phyloP scores from a whole-genome alignment of 2,113 vertebrate species.

The Muntiacus muntjak region DNA sequence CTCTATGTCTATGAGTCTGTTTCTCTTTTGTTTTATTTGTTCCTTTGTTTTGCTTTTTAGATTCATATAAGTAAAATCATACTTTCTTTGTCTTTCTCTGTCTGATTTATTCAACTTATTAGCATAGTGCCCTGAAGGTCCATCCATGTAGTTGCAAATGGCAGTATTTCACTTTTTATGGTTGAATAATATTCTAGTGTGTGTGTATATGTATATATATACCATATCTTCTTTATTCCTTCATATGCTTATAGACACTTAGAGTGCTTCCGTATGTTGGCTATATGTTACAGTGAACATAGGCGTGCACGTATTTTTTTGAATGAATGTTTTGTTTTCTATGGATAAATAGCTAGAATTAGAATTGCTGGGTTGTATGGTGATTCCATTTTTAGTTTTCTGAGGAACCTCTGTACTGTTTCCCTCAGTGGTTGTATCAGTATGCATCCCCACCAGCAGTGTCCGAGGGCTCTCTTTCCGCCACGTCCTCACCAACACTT shows the following conservation, averaged over 20 bases:
- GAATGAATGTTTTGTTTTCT: not conserved
- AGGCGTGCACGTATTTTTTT: not conserved
- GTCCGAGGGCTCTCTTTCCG: not conserved
- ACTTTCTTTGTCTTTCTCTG: not conserved
- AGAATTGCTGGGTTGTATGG: not conserved
- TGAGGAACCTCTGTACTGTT: not conserved
- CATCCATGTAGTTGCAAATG: not conserved
- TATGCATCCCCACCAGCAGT: not conserved
- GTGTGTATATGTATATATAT: not conserved
- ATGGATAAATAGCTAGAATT: not conserved
- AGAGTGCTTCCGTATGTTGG: not conserved
- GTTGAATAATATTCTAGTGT: not conserved
- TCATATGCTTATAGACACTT: not conserved
- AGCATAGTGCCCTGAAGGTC: not conserved
- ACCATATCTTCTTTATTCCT: not conserved
- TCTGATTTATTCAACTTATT: not conserved
- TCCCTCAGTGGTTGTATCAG: not conserved
- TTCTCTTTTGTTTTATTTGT: not conserved
- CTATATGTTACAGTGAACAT: not conserved
- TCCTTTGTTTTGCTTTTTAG: not conserved
- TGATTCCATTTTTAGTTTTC: not conserved
- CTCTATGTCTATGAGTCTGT: not conserved
- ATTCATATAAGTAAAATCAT: not conserved
- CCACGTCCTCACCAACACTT: not conserved
- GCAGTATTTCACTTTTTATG: not conserved